Conservation (phyloP, 1,140 invertebrate species). For the Drosophila nigromelanica region DNA sequence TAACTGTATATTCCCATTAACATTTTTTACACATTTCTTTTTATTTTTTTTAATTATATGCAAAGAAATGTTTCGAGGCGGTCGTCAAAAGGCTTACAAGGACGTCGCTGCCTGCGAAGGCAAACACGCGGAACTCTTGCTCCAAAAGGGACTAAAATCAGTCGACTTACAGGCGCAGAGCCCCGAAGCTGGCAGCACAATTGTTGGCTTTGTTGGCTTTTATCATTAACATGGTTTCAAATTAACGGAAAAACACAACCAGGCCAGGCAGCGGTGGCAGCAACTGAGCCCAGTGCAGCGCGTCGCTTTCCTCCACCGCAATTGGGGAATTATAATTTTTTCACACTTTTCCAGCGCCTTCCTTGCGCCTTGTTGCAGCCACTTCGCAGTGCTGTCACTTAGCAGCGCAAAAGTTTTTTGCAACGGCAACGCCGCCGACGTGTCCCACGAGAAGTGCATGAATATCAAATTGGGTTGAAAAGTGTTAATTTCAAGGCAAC, state of each 20-base stretch:
- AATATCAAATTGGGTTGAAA: constrained; percentile 73
- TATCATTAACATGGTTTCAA: constrained; percentile 74
- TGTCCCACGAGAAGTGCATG: constrained; percentile 70
- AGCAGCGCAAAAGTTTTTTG: constrained; percentile 56
- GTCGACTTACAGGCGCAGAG: constrained; percentile 47
- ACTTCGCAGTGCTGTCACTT: constrained; percentile 51
- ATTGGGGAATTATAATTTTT: constrained; percentile 65
- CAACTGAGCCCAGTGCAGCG: constrained; percentile 19
- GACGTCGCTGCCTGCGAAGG: constrained; percentile 15
- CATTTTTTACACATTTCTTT: constrained; percentile 11
- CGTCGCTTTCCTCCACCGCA: constrained; percentile 21
- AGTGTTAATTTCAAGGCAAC: constrained; percentile 75
- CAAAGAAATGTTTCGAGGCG: constrained; percentile 66
- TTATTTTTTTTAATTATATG: constrained; percentile 70
- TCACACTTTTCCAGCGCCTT: constrained; percentile 58
- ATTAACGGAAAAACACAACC: constrained; percentile 56
- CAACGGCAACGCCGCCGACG: constrained; percentile 14
- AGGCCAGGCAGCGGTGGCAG: neutral
- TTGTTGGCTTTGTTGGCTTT: constrained; percentile 67
- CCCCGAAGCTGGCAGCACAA: constrained; percentile 17
- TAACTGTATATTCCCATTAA: neutral
- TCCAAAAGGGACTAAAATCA: constrained; percentile 66
- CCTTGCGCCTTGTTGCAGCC: constrained; percentile 22
- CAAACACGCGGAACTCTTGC: constrained; percentile 37
- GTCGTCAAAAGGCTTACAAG: constrained; percentile 72